Conservation (phyloP, 2,888 invertebrate genomes). For the Drosophila kokeensis region DNA sequence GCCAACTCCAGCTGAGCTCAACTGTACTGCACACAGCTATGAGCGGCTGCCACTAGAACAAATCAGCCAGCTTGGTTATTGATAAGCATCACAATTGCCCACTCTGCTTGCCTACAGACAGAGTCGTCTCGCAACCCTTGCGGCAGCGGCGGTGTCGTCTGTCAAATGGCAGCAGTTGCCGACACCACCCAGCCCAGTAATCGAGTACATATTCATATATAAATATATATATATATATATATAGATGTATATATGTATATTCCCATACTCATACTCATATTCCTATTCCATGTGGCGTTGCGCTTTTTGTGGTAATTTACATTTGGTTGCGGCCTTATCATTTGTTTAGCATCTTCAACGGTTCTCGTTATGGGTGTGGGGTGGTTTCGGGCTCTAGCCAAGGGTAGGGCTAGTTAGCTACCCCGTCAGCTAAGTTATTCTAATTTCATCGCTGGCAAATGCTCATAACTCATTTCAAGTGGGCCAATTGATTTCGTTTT, state of each 20-base stretch:
- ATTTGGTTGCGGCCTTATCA: conserved; percentile 60
- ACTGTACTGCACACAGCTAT: conserved; percentile 6
- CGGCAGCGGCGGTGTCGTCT: conserved; percentile 35
- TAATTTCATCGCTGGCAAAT: conserved; percentile 33
- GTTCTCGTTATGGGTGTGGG: conserved; percentile 14
- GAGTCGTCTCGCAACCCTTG: conserved; percentile 24
- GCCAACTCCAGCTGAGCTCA: conserved; percentile 16
- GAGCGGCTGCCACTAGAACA: conserved; percentile 58
- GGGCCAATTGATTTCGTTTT: conserved; percentile 32
- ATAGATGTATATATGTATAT: not conserved
- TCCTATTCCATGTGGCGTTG: conserved; percentile 35
- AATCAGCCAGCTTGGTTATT: conserved; percentile 41
- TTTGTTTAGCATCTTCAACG: conserved; percentile 47
- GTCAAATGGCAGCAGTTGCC: conserved; percentile 26
- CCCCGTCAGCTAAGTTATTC: conserved; percentile 44
- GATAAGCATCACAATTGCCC: conserved; percentile 66
- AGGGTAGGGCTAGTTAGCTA: conserved; percentile 43
- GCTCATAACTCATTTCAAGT: conserved; percentile 44
- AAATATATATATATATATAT: conserved; percentile 1
- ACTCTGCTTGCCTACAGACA: conserved; percentile 26
- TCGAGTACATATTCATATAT: conserved; percentile 3
- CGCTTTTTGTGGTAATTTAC: conserved; percentile 76
- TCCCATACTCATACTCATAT: not conserved
- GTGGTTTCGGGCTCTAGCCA: conserved; percentile 22
- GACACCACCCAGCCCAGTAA: conserved; percentile 21